Percentiles rank a stretch among this genome's conserved stretches.
These are phyloP conservation scores for Euplagia quadripunctaria DNA, from an alignment of 2,888 invertebrate genomes.

Conservation along the genomic window DNA sequence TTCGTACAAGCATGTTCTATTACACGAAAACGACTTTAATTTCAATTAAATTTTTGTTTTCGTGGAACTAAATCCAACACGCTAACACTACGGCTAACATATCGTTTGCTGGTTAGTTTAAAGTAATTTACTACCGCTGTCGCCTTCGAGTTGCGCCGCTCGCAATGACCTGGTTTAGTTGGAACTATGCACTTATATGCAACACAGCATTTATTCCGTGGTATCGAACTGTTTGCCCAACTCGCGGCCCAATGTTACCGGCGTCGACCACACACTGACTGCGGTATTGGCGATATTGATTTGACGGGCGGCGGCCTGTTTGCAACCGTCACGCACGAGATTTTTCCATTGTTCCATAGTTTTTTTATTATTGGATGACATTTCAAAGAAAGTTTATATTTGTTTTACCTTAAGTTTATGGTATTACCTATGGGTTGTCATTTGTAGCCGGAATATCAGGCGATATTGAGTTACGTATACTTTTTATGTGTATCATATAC, in stretches of 20 bases:
- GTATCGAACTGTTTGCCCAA: slow-evolving; percentile 52
- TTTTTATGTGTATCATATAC: too few relatives aligned
- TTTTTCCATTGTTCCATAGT: background rate
- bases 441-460: too few relatives aligned
- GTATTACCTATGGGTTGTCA: background rate
- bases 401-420: too few relatives aligned
- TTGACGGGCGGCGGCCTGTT: background rate
- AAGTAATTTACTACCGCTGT: slow-evolving; percentile 19
- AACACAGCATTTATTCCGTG: slow-evolving; percentile 42
- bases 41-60: background rate
- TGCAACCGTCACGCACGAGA: background rate
- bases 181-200: slow-evolving; percentile 45
- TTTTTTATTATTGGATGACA: background rate
- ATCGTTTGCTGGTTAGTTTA: slow-evolving; percentile 1
- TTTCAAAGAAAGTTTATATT: too few relatives aligned
- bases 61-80: background rate
- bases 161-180: slow-evolving; percentile 54
- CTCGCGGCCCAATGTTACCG: slow-evolving; percentile 19
- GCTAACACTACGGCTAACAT: too few relatives aligned
- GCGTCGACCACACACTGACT: background rate
- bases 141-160: slow-evolving; percentile 39
- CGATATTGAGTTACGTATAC: too few relatives aligned
- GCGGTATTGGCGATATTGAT: background rate
- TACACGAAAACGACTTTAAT: background rate
- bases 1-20: background rate